Conservation (phyloP, 2,113 vertebrate species). For the Nothocercus julius region DNA sequence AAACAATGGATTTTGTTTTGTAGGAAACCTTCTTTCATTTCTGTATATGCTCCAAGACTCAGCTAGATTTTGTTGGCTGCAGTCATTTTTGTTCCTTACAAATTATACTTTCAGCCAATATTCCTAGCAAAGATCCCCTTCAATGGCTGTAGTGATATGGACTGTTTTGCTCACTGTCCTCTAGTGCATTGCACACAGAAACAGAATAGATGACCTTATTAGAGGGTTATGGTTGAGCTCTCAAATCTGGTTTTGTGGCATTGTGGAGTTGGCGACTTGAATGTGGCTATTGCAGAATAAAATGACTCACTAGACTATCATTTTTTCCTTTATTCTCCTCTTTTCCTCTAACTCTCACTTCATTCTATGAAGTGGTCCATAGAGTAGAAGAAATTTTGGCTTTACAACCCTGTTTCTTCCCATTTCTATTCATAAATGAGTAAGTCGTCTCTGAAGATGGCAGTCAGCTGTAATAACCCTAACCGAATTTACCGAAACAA, state of each 20-base stretch:
- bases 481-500: not conserved
- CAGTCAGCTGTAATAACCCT: not conserved
- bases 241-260: not conserved
- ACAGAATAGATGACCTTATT: not conserved
- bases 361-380: not conserved
- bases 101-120: not conserved
- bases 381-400: not conserved
- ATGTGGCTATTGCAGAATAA: not conserved
- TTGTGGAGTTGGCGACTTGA: not conserved
- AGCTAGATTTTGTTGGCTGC: not conserved
- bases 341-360: not conserved
- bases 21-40: not conserved
- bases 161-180: not conserved
- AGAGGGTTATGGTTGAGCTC: not conserved
- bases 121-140: not conserved
- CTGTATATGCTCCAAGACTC: not conserved
- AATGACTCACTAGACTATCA: not conserved
- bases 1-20: not conserved
- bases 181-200: not conserved
- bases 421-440: not conserved
- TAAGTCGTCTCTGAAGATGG: not conserved
- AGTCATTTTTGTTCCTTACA: not conserved
- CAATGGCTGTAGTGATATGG: not conserved
- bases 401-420: not conserved
- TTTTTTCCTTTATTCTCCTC: not conserved